Evolutionary conservation across 2,113 vertebrate genomes (phyloP).

Genomic region (Melanostigma gelatinosum): DNA sequence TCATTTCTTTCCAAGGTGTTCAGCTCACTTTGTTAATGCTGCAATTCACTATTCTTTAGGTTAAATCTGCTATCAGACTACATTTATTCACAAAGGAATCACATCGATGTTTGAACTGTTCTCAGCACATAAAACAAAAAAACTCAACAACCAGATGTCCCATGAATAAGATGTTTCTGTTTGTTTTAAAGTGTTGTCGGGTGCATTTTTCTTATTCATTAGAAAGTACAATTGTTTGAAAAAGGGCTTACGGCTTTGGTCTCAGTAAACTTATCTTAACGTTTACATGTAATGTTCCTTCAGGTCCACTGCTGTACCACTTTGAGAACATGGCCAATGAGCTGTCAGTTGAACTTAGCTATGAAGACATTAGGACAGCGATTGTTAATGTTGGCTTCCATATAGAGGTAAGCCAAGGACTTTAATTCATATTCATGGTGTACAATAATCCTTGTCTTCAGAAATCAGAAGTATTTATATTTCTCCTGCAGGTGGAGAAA

Average conservation of each 20-base stretch:
- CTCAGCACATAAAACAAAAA: background rate
- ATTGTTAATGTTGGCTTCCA: conserved; percentile 93
- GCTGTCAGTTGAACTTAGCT: conserved; percentile 97
- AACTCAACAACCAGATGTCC: background rate
- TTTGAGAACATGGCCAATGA: conserved; percentile 99
- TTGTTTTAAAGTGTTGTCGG: background rate
- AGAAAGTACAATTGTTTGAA: background rate
- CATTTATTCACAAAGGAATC: background rate
- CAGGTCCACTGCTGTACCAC: conserved; percentile 96
- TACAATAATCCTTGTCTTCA: background rate
- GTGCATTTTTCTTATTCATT: background rate
- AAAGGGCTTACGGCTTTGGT: background rate
- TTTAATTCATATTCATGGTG: background rate
- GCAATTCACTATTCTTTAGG: background rate
- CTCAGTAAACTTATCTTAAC: background rate
- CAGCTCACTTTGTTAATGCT: background rate
- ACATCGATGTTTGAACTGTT: background rate
- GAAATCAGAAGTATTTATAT: conserved; percentile 1
- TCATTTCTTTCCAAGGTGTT: no score
- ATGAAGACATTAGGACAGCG: conserved; percentile 93
- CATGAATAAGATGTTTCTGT: background rate
- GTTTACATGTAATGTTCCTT: conserved; percentile 23
- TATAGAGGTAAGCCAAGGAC: conserved; percentile 87
- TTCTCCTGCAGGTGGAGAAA: conserved; percentile 87
- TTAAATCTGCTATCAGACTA: background rate